A percentile compares a stretch with the other conserved stretches of the same genome.
These are phyloP conservation scores for Dryococelus australis DNA, from an alignment of 2,888 invertebrate genomes.

Conservation along the genomic window DNA sequence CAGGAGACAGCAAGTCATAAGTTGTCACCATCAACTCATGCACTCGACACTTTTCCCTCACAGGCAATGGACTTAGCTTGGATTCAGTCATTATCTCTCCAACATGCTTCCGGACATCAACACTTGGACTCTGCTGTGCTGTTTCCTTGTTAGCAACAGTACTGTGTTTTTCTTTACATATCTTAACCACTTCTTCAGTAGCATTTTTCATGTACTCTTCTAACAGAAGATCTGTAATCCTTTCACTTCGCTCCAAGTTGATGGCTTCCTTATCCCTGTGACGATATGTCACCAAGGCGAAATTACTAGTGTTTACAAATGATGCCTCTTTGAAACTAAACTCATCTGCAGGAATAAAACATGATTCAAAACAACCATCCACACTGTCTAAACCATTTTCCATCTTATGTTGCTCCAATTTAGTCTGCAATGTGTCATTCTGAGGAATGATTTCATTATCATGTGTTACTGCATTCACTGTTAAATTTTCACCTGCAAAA, in stretches of 20 bases:
- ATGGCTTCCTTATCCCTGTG: not conserved
- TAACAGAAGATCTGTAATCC: constrained; percentile 25
- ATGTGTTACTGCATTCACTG: not conserved
- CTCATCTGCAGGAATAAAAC: constrained; percentile 23
- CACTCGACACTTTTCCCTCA: constrained; percentile 41
- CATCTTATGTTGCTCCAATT: not conserved
- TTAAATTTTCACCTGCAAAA: not conserved
- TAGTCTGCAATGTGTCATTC: not conserved
- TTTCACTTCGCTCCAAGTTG: constrained; percentile 18
- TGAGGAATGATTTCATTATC: not conserved
- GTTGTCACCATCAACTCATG: constrained; percentile 49
- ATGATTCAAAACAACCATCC: not conserved
- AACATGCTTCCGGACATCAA: constrained; percentile 40
- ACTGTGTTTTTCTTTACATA: not conserved
- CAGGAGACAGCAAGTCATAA: constrained; percentile 46
- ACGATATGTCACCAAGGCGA: not conserved
- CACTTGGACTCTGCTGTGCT: constrained; percentile 23
- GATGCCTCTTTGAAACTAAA: not conserved
- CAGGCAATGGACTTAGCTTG: constrained; percentile 26
- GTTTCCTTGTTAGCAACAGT: not conserved
- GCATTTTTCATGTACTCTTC: constrained; percentile 31
- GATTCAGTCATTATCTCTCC: constrained; percentile 43
- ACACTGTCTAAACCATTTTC: not conserved
- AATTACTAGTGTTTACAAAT: not conserved
- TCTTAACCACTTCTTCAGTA: constrained; percentile 30